Base-by-base conservation (phyloP, 2,113 vertebrate genomes). In the Albula goreensis region DNA sequence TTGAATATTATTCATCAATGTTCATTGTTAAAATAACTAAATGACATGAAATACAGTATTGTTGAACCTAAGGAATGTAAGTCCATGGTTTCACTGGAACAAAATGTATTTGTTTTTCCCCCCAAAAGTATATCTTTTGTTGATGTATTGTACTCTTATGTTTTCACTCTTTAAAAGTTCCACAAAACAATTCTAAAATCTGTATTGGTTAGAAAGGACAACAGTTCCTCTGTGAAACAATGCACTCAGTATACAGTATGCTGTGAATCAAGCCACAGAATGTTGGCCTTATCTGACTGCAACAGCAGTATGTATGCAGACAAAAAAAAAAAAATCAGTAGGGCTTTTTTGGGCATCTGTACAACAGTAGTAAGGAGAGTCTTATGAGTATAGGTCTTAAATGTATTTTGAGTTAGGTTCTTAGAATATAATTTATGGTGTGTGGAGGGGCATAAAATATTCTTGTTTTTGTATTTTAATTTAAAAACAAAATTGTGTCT, bases 381-480 rank as follows among this genome's bases (percentile, higher is more conserved):
- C 57, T 82, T 56, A 48, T 87, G 86, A 85, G 60, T 79, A 31
- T 49, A 60, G 17, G 52, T 70, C 70, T 70, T 83, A 53, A 63
- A 48, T 57, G 50, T 80, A 78, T 22, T 83, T 78, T 50, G 31
- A 56, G 5, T 82, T 53, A 85, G 66, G 63, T 52, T n/a, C 77
- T 85, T 63, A 41, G 80, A 86, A 77, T 87, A n/a, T 41, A 57
- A 78, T 70, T 88, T 51, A 78, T 53, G 82, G 49, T 86, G 85
- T 66, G 78, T 83, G 53, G 63, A 87, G 80, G 83, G 78, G 50
- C 81, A 88, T 84, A 87, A 60, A 81, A 78, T 79, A 15, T 87
- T 90, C 83, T 85, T 57, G 50, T 86, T 81, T 89, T 82, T 78
- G 82, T 88, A 87, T 87, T 86, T 88, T 77, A 12, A 81, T 88